Evolutionary conservation across 2,113 vertebrate species (phyloP), one percentile per base, ranked within the genome.

Genomic region (Corythornis cristatus): DNA sequence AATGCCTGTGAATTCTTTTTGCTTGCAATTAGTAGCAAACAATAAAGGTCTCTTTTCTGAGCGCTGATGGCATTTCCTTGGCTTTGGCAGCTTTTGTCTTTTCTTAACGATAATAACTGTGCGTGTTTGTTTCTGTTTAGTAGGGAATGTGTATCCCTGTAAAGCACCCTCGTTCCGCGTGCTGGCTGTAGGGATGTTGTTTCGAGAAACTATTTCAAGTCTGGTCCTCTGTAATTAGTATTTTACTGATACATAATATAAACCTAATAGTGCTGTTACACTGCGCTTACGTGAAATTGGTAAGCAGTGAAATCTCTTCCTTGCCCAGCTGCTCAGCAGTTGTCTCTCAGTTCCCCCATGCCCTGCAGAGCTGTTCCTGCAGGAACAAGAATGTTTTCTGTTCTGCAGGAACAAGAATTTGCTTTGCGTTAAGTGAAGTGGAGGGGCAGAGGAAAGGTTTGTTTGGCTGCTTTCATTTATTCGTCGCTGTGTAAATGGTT

Each of bases 1-100:
- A 95, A 91, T 93, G 86, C 40, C 74, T 94, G 23, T 82, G 64
- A 81, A 85, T 96, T 67, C 66, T 94, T 96, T 91, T 56, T 66
- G 46, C 70, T 88, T 91, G 92, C 83, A 91, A 95, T 97, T 97
- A 97, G 93, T 66, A 96, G 80, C 76, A 94, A 96, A 96, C 92
- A 93, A 92, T 50, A 92, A 86, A 91, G 77, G 46, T 42, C 76
- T 74, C 73, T 88, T 91, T 65, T 91, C 68, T 86, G 79, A 88
- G 75, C 87, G 64, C 43, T 86, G 93, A 93, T 86, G 73, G 85
- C 22, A 6, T 45, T 85, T 94, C 48, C 61, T 82, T 76, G 54
- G 33, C n/a, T 90, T 93, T 96, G 84, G 86, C 57, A 94, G 88
- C n/a, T 88, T 93, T 95, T 87, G 75, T 93, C 83, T 97, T 92